Evolutionary conservation across 2,113 vertebrate species (phyloP), one percentile per base, ranked within the genome.

Genomic region (Galemys pyrenaicus): DNA sequence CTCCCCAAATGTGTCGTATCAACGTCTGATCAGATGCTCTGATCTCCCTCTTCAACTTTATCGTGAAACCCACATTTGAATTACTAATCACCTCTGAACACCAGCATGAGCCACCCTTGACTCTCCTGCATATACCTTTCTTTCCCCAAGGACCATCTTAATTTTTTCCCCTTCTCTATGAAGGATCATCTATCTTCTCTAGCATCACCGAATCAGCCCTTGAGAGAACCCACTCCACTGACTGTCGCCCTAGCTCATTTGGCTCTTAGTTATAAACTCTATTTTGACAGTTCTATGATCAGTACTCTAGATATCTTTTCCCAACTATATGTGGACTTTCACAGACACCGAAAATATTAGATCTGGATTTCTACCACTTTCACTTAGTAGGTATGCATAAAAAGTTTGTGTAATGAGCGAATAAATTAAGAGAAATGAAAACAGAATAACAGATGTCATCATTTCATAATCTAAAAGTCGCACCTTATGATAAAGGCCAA

Each of bases 371-470:
- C 71, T 58, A 30, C 32, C 15, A 60, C 41, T 80, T 73, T 56
- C 9, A 46, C 6, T 24, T 32, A 41, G 37, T 74, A 75, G 77
- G 44, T 65, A 5, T 77, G 82, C n/a, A 79, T 80, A 89, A 87
- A 85, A 84, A 83, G 6, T 17, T 60, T 56, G 46, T 68, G 44
- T 35, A 74, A 60, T 85, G 41, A 90, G 77, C 44, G 26, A 80
- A 49, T 68, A 87, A 86, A 71, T 58, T 78, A 80, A 81, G 51
- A 86, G 28, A 89, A 89, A 80, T 75, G 28, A 73, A 92, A 73
- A 58, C 8, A 78, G 81, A 84, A 13, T 41, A 20, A 32, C 67
- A 74, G n/a, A 62, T 10, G 32, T 28, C 56, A 84, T 9, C 12
- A 37, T 65, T 92, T 91, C 71, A n/a, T 10, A 51, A 46, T 35